These are phyloP conservation scores for Alectura lathami DNA, from an alignment of 2,113 vertebrate species.

Conservation along the genomic window DNA sequence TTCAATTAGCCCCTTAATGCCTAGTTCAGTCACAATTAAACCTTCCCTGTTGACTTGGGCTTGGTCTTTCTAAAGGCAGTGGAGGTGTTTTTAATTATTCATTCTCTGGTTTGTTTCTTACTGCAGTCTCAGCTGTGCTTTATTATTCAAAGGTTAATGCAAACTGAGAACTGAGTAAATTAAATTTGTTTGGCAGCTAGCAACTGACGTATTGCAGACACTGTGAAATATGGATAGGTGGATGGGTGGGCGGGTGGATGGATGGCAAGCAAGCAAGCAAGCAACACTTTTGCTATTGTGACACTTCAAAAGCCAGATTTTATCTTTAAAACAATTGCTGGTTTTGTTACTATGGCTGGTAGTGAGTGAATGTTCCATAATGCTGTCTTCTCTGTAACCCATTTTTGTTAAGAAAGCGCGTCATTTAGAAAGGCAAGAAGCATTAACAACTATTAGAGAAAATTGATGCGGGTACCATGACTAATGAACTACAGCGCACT, in stretches of 20 bases:
- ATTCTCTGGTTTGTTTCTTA: constrained; percentile 78
- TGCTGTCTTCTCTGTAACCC: constrained; percentile 24
- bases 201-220: constrained; percentile 11
- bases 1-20: constrained; percentile 76
- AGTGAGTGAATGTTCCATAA: constrained; percentile 20
- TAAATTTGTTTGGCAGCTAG: constrained; percentile 73
- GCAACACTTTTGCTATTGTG: constrained; percentile 9
- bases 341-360: neutral
- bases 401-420: constrained; percentile 49
- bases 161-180: constrained; percentile 75
- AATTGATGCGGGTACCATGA: constrained; percentile 60
- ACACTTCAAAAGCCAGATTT: constrained; percentile 37
- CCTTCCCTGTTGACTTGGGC: constrained; percentile 63
- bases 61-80: constrained; percentile 69
- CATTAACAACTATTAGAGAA: constrained; percentile 52
- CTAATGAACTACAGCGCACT: constrained; percentile 53
- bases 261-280: neutral
- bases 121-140: constrained; percentile 78
- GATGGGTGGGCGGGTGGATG: neutral
- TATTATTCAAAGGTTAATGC: constrained; percentile 82
- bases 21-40: constrained; percentile 74
- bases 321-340: constrained; percentile 52
- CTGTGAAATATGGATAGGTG: constrained; percentile 19
- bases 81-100: constrained; percentile 82
- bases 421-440: constrained; percentile 39